Evolutionary conservation across 2,797 vertebrate species (phyloP).

Genomic region (Hippopotamyrus pictus): DNA sequence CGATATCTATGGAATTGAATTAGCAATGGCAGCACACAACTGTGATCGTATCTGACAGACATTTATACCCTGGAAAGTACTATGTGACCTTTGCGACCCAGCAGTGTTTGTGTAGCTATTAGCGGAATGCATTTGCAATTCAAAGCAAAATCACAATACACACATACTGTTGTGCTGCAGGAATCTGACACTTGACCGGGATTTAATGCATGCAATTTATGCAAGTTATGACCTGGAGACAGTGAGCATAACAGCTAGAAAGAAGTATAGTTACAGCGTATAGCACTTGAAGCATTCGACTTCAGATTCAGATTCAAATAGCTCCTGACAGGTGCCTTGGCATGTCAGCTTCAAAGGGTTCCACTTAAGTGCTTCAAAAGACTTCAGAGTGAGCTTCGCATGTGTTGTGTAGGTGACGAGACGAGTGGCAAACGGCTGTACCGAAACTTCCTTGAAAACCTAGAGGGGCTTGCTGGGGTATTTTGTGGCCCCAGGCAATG

Average conservation of each 20-base stretch:
- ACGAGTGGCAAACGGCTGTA: neutral
- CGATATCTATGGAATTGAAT: neutral
- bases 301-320: neutral
- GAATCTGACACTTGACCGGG: neutral
- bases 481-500: neutral
- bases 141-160: neutral
- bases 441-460: neutral
- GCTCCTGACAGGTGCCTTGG: neutral
- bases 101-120: neutral
- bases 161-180: neutral
- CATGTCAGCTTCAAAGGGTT: neutral
- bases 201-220: neutral
- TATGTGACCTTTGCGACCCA: neutral
- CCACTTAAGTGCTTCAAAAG: neutral
- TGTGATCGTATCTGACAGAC: neutral
- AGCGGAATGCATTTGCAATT: neutral
- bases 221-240: neutral
- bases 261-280: neutral
- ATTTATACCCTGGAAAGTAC: neutral
- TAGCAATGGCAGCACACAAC: neutral
- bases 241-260: neutral
- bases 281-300: neutral
- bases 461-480: neutral
- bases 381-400: neutral
- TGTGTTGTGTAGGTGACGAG: neutral